Evolutionary conservation across 1,140 invertebrate species (phyloP), one percentile per base, ranked within the genome.

Genomic region (Hyphantria cunea): DNA sequence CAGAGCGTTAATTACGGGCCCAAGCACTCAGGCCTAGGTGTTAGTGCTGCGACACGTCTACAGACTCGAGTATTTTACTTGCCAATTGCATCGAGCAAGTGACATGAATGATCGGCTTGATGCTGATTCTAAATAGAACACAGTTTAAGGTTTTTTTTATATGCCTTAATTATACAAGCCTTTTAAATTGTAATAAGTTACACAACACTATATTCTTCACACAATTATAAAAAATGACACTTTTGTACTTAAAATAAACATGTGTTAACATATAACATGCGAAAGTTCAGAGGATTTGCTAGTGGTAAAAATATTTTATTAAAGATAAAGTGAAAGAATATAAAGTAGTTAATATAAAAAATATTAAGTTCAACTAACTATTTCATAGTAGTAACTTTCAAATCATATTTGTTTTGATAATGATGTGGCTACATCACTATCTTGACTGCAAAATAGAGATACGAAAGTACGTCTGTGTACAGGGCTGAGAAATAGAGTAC

Each of bases 1-100:
- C 59, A 54, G 51, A 66, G 68, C 56, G 60, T 78, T 80, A 77
- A 80, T 80, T 80, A 78, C 60, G 55, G 48, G 17, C 47, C 13
- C 34, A 32, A 55, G 17, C 17, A 49, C 48, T 41, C 14, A 58
- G 32, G 55, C 37, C 55, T 58, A 25, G n/a, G 45, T 39, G 41
- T 12, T 58, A 58, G 45, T 15, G 55, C 47, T 58, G 55, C 10
- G 55, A 58, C 55, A 39, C 33, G 31, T 34, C 14, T 47, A 41
- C 12, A 5, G 17, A 25, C 17, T 25, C 17, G 17, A 25, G 17
- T 25, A 5, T 25, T 25, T 25, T 25, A 25, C 17, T 25, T 25
- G 17, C 17, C 48, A n/a, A 50, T 3, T 34, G 12, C 42, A 31
- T 11, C 8, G 8, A 37, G 34, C 2, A 10, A 37, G 34, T 37